Base-by-base conservation (phyloP, 1,140 invertebrate genomes). In the Maconellicoccus hirsutus region DNA sequence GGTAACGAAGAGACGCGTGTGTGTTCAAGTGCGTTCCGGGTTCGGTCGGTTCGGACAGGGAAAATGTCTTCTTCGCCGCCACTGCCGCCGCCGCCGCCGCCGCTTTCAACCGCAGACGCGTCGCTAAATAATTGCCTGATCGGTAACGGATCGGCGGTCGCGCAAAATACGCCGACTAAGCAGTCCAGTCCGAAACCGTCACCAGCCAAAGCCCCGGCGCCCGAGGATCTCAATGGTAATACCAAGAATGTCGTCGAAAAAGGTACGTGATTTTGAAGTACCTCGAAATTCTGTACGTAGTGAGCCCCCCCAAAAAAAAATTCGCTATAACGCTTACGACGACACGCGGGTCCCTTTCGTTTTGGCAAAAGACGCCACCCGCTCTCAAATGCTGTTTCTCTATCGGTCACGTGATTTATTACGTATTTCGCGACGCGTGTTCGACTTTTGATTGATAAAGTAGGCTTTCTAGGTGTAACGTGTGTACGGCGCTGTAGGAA, bases 61-160 rank as follows among this genome's bases (percentile, higher is more conserved):
- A 52, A 52, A 52, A 52, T 52, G 42, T 52, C 42, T 8, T 52
- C 42, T 4, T 52, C 42, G 42, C 42, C 42, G 42, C 42, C 42
- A 52, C 42, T 52, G 42, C 42, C 42, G 42, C 42, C 42, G 16
- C 42, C 42, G 42, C 42, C 42, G 42, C 42, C 42, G n/a, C 42
- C 29, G 29, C 29, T 33, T 6, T 6, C 29, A 33, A 6, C 42
- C 6, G n/a, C 10, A 6, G 42, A 52, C 4, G n/a, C n/a, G 42
- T 52, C 42, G 42, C 42, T 52, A 33, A 33, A 33, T 33, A 52
- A 52, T 52, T 52, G 42, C 42, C 42, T 52, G n/a, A 52, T 52
- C 42, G 42, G 42, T 16, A 52, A 52, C 42, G 42, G 42, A 52
- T 52, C 42, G 42, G 42, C 42, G 42, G 42, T 52, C 42, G 42